phyloP scores from a whole-genome alignment of 2,888 invertebrate species.

The Chrysotoxum bicinctum region DNA sequence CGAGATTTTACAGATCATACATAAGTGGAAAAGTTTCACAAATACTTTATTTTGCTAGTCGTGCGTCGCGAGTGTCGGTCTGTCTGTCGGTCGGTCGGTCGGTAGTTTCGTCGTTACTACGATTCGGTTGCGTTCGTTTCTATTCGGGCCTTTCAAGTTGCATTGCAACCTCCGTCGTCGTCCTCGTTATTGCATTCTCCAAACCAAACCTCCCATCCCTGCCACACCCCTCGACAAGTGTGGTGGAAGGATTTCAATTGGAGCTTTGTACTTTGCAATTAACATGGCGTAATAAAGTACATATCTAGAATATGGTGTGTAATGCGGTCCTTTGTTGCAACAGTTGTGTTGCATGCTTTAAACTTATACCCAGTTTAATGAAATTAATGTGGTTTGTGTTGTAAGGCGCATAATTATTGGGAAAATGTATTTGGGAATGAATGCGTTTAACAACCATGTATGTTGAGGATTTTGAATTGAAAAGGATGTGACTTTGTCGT shows the following conservation, averaged over 20 bases:
- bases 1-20: conserved; percentile 65
- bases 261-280: conserved; percentile 66
- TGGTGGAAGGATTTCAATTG: conserved; percentile 49
- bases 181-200: background rate
- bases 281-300: conserved; percentile 61
- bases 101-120: background rate
- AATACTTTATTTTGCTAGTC: conserved; percentile 46
- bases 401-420: conserved; percentile 38
- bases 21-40: conserved; percentile 66
- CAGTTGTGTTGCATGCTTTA: conserved; percentile 55
- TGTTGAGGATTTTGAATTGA: background rate
- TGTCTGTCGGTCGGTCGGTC: too few species aligned
- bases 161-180: background rate
- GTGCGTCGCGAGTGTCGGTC: too few species aligned
- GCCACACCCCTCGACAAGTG: too few species aligned
- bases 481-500: background rate
- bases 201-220: too few species aligned
- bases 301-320: conserved; percentile 51
- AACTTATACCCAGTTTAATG: conserved; percentile 50
- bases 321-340: conserved; percentile 54
- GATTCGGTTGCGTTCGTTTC: background rate
- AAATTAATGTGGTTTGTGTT: conserved; percentile 48
- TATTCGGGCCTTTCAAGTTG: background rate
- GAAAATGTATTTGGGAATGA: conserved; percentile 11
- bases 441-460: background rate